These are phyloP conservation scores for Phragmatobia fuliginosa DNA, from an alignment of 2,888 invertebrate genomes.

Conservation along the genomic window DNA sequence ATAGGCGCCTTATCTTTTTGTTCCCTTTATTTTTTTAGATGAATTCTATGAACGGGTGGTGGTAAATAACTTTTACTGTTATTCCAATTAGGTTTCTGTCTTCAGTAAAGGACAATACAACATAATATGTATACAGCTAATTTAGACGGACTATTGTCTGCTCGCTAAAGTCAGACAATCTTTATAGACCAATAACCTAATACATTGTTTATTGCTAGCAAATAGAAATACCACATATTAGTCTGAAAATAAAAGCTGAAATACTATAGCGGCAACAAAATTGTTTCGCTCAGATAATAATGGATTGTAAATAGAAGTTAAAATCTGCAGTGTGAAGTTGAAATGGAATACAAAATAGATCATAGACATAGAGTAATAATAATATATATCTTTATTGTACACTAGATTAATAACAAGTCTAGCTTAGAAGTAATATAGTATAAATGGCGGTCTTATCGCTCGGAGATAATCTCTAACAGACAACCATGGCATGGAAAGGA, in stretches of 20 bases:
- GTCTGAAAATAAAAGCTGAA: not conserved
- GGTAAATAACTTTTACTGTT: not conserved
- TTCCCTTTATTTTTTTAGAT: not conserved
- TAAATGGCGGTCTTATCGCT: no score
- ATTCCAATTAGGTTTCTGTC: not conserved
- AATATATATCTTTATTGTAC: no score
- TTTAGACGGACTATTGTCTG: not conserved
- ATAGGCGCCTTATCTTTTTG: not conserved
- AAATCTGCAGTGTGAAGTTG: no score
- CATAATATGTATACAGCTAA: not conserved
- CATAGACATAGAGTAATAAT: no score
- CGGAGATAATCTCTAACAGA: no score
- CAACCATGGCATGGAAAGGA: no score
- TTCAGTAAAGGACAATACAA: not conserved
- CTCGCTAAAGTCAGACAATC: not conserved
- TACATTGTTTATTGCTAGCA: not conserved
- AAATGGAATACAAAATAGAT: no score
- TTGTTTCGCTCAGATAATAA: no score
- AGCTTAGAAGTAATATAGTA: no score
- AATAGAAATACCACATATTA: not conserved
- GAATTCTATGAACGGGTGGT: not conserved
- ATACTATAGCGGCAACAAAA: not conserved
- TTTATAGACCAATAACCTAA: not conserved
- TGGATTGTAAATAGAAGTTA: no score
- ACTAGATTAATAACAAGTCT: no score